Evolutionary conservation across 2,888 invertebrate genomes (phyloP).

Genomic region (Eupithecia pulchellata): DNA sequence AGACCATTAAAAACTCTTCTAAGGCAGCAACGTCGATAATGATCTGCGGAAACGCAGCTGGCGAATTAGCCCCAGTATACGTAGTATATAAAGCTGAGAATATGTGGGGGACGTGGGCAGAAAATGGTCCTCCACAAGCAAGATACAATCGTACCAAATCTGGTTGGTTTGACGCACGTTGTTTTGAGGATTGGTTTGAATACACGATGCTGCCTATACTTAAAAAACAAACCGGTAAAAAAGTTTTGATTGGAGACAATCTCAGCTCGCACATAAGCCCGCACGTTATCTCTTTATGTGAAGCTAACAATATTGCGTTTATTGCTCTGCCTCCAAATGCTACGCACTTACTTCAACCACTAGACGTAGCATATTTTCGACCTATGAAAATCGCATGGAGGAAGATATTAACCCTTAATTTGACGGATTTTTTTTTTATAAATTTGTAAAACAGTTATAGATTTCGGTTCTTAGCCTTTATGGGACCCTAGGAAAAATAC

Average conservation of each 20-base stretch:
- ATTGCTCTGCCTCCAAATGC: conserved; percentile 34
- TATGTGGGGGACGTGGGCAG: conserved; percentile 40
- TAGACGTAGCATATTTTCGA: conserved; percentile 41
- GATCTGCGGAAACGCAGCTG: conserved; percentile 34
- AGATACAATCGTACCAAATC: conserved; percentile 38
- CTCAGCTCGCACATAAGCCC: conserved; percentile 47
- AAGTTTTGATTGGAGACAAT: conserved; percentile 63
- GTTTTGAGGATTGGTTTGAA: conserved; percentile 22
- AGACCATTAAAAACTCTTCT: conserved; percentile 35
- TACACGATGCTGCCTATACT: conserved; percentile 46
- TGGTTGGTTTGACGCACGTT: conserved; percentile 39
- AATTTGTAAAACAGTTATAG: too few species aligned
- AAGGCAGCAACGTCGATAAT: conserved; percentile 34
- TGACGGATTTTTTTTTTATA: too few species aligned
- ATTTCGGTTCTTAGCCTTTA: too few species aligned
- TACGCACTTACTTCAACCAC: conserved; percentile 39
- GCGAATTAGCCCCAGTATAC: conserved; percentile 30
- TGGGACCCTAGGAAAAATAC: too few species aligned
- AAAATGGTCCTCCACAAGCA: conserved; percentile 30
- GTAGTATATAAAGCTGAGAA: conserved; percentile 33
- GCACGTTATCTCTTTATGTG: conserved; percentile 45
- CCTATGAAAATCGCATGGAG: conserved; percentile 43
- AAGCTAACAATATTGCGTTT: conserved; percentile 36
- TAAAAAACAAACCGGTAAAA: conserved; percentile 48
- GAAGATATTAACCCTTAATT: too few species aligned